A percentile compares a stretch with the other conserved stretches of the same genome.
Evolutionary conservation across 2,113 vertebrate genomes (phyloP).

Genomic region (Canis aureus): DNA sequence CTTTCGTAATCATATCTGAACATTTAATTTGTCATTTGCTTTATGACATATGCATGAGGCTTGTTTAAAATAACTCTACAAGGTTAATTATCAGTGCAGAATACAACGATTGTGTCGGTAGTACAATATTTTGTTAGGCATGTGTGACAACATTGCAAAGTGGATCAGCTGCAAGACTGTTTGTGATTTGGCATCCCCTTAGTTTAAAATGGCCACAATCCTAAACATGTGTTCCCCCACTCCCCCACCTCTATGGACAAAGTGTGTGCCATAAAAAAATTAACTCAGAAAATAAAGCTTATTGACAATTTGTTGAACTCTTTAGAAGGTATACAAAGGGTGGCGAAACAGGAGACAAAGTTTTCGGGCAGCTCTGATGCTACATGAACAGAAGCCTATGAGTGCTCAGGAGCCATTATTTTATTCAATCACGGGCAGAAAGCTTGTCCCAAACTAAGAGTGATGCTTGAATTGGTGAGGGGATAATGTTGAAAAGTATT

Average conservation of each 20-base stretch:
- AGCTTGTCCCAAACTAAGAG: neutral
- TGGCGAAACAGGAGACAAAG: neutral
- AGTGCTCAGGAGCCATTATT: neutral
- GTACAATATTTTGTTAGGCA: constrained; percentile 80
- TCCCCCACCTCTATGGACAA: constrained; percentile 19
- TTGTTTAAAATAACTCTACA: constrained; percentile 71
- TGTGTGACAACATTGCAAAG: constrained; percentile 79
- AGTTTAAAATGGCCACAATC: constrained; percentile 78
- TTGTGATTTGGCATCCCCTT: constrained; percentile 70
- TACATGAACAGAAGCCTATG: neutral
- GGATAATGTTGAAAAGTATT: neutral
- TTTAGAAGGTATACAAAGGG: neutral
- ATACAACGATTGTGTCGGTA: constrained; percentile 2
- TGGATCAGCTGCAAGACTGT: constrained; percentile 62
- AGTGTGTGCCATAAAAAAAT: constrained; percentile 5
- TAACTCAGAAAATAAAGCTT: neutral
- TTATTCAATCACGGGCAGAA: neutral
- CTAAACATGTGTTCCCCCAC: constrained; percentile 66
- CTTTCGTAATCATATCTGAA: constrained; percentile 74
- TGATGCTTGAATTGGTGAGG: neutral
- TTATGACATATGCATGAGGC: constrained; percentile 75
- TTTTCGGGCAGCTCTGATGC: neutral
- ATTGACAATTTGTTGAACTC: neutral
- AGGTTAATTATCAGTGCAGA: constrained; percentile 80
- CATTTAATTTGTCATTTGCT: constrained; percentile 79